Percentiles rank a stretch among this genome's conserved stretches.
These are phyloP conservation scores for Psittacula cyanocephala DNA, from an alignment of 2,113 vertebrate species.

Conservation along the genomic window DNA sequence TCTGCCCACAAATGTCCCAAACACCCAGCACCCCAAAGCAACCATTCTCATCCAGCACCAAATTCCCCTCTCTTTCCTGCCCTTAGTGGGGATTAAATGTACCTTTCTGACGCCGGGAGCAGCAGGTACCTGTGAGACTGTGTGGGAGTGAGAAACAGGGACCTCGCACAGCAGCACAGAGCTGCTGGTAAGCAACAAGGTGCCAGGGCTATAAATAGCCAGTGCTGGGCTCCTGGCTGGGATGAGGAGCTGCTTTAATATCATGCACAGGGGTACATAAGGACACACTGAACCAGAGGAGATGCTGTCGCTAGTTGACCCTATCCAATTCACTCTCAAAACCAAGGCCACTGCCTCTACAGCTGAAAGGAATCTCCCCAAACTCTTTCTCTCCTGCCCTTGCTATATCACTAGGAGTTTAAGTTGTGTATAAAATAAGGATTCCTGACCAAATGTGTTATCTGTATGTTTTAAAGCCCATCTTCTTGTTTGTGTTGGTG, in stretches of 20 bases:
- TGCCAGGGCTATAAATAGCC: conserved; percentile 54
- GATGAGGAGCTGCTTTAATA: not conserved
- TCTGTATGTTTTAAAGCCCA: not conserved
- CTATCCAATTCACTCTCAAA: not conserved
- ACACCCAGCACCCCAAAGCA: not conserved
- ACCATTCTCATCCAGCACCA: not conserved
- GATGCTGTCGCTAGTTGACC: not conserved
- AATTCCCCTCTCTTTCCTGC: not conserved
- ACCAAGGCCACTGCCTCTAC: not conserved
- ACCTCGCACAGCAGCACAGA: not conserved
- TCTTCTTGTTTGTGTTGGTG: not conserved
- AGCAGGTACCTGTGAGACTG: not conserved
- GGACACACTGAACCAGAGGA: not conserved
- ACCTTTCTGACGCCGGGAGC: not conserved
- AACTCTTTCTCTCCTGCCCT: not conserved
- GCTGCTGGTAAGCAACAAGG: not conserved
- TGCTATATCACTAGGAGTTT: rapidly evolving
- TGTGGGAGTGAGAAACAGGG: not conserved
- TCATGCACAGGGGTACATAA: not conserved
- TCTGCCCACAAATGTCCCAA: not conserved
- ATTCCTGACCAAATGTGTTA: not conserved
- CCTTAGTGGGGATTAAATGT: not conserved
- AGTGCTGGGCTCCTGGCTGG: not conserved
- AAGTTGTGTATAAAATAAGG: not conserved
- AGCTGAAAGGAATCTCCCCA: not conserved